Conservation (phyloP, 2,888 invertebrate genomes). For the Eremobia ochroleuca region DNA sequence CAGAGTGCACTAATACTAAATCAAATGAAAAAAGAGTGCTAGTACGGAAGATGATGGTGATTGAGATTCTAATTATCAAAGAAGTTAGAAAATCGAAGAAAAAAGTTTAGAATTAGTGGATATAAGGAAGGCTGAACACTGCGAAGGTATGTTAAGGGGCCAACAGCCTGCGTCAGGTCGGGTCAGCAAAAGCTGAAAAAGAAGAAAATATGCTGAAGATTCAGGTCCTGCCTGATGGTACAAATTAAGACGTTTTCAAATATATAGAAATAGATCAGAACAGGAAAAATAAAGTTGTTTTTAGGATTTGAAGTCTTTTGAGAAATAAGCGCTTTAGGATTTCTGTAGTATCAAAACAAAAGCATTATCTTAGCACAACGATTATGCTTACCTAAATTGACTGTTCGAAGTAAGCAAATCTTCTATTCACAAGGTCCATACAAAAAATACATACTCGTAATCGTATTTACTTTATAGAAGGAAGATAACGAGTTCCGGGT, state of each 20-base stretch:
- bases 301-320: background rate
- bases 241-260: background rate
- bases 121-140: background rate
- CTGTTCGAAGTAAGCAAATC: background rate
- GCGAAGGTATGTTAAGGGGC: background rate
- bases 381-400: background rate
- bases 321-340: background rate
- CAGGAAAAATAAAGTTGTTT: constrained; percentile 8
- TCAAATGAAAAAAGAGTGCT: background rate
- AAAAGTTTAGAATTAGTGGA: background rate
- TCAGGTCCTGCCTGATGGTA: background rate
- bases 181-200: background rate
- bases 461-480: constrained; percentile 13
- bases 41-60: background rate
- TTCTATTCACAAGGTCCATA: background rate
- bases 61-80: background rate
- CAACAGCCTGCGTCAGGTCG: background rate
- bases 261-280: background rate
- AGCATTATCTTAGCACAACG: background rate
- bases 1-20: background rate
- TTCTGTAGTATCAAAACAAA: constrained; percentile 2
- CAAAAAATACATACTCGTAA: constrained; percentile 23
- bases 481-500: constrained; percentile 32
- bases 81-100: background rate
- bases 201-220: background rate